A percentile compares a stretch with the other conserved stretches of the same genome.
Evolutionary conservation across 2,888 invertebrate genomes (phyloP).

Genomic region (Cephalotes varians): DNA sequence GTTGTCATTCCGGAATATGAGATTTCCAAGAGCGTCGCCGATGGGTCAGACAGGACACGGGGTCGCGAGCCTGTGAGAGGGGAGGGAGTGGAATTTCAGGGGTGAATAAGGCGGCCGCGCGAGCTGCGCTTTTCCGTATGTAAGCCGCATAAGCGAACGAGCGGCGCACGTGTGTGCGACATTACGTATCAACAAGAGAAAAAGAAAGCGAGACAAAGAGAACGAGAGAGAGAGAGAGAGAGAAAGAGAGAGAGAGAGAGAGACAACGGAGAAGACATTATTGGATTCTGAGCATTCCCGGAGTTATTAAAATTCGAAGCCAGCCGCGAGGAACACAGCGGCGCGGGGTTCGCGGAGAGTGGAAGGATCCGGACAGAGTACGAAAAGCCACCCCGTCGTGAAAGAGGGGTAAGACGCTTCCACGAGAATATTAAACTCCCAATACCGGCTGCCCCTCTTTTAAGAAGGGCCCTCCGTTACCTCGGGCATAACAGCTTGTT

Average conservation of each 20-base stretch:
- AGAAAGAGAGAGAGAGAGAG: conserved; percentile 33
- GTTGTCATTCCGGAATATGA: conserved; percentile 83
- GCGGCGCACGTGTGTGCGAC: conserved; percentile 60
- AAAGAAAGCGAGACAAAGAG: conserved; percentile 30
- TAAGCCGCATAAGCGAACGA: conserved; percentile 66
- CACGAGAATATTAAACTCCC: conserved; percentile 83
- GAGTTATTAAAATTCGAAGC: conserved; percentile 85
- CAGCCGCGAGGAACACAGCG: conserved; percentile 75
- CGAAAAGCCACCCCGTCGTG: conserved; percentile 67
- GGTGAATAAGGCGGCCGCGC: conserved; percentile 69
- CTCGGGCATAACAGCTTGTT: conserved; percentile 52
- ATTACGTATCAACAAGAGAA: conserved; percentile 38
- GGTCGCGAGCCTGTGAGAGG: conserved; percentile 47
- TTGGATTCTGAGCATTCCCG: conserved; percentile 85
- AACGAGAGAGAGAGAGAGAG: conserved; percentile 36
- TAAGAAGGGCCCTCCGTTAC: conserved; percentile 66
- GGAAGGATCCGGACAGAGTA: conserved; percentile 39
- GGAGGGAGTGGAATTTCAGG: conserved; percentile 71
- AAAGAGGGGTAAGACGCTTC: conserved; percentile 75
- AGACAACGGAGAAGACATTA: conserved; percentile 77
- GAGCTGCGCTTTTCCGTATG: conserved; percentile 51
- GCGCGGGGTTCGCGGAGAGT: conserved; percentile 40
- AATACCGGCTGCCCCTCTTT: conserved; percentile 75
- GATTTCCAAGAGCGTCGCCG: conserved; percentile 76
- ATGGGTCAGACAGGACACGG: conserved; percentile 31